phyloP scores from a whole-genome alignment of 1,140 invertebrate genomes.

The Samia ricini region DNA sequence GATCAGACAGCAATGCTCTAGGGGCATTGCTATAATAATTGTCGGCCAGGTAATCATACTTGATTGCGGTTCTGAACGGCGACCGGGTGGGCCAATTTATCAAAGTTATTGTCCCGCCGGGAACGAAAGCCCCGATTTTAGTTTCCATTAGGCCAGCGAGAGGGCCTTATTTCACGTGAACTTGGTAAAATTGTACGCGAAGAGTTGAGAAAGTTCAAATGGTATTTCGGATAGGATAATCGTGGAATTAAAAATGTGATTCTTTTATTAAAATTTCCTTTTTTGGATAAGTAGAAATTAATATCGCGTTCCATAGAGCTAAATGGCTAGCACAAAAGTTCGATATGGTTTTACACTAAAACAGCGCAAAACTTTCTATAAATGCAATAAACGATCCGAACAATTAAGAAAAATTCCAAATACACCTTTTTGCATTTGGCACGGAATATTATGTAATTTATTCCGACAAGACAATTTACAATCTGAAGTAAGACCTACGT shows the following conservation, averaged over 20 bases:
- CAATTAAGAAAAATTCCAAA: too few species aligned
- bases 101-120: conserved; percentile 12
- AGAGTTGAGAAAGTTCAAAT: conserved; percentile 2
- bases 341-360: too few species aligned
- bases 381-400: too few species aligned
- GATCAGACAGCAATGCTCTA: background rate
- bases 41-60: conserved; percentile 11
- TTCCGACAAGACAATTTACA: too few species aligned
- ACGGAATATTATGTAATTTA: too few species aligned
- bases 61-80: conserved; percentile 6
- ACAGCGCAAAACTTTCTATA: too few species aligned
- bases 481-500: too few species aligned
- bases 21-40: conserved; percentile 5
- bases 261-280: background rate
- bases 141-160: conserved; percentile 8
- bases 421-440: too few species aligned
- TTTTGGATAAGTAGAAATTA: too few species aligned
- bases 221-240: background rate
- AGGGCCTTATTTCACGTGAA: conserved; percentile 4
- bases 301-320: too few species aligned
- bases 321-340: too few species aligned
- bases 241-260: background rate
- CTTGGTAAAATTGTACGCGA: background rate
- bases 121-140: conserved; percentile 1
- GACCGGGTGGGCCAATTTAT: conserved; percentile 8